Conservation (phyloP, 2,888 invertebrate species). For the Perithous albicinctus region DNA sequence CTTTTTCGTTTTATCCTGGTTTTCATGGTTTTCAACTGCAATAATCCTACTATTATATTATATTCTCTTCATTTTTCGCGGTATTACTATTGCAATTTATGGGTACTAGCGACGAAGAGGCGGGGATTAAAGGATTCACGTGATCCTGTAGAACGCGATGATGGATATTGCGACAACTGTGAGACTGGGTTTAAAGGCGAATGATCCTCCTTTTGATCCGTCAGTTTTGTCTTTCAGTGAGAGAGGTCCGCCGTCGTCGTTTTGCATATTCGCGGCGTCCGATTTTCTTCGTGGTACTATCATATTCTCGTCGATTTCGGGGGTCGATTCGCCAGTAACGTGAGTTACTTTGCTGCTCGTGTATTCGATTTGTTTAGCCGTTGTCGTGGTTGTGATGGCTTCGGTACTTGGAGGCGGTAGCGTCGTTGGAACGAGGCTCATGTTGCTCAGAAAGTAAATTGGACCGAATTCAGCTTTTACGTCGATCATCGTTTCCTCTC, state of each 20-base stretch:
- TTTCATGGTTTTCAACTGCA: constrained; percentile 41
- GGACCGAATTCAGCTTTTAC: constrained; percentile 91
- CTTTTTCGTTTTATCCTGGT: constrained; percentile 18
- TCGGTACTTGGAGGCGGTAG: constrained; percentile 86
- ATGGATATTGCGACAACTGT: constrained; percentile 61
- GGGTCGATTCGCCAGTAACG: constrained; percentile 76
- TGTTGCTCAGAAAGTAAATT: constrained; percentile 91
- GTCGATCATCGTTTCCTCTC: constrained; percentile 89
- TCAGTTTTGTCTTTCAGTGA: constrained; percentile 79
- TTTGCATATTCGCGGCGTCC: constrained; percentile 83
- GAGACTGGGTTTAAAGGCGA: constrained; percentile 56
- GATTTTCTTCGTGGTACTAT: constrained; percentile 82
- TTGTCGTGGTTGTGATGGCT: constrained; percentile 84
- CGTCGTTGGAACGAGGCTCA: constrained; percentile 92
- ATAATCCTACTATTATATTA: constrained; percentile 37
- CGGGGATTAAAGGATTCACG: constrained; percentile 72
- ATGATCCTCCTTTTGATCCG: constrained; percentile 31
- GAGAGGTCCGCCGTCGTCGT: constrained; percentile 79
- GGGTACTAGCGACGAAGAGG: constrained; percentile 59
- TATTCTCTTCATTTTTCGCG: constrained; percentile 49
- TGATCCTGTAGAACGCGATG: constrained; percentile 69
- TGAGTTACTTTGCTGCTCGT: constrained; percentile 85
- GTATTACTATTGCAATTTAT: constrained; percentile 62
- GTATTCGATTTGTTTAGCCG: constrained; percentile 79
- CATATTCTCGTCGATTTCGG: constrained; percentile 82